These are phyloP conservation scores for Seladonia tumulorum DNA, from an alignment of 2,888 invertebrate species.

Conservation along the genomic window DNA sequence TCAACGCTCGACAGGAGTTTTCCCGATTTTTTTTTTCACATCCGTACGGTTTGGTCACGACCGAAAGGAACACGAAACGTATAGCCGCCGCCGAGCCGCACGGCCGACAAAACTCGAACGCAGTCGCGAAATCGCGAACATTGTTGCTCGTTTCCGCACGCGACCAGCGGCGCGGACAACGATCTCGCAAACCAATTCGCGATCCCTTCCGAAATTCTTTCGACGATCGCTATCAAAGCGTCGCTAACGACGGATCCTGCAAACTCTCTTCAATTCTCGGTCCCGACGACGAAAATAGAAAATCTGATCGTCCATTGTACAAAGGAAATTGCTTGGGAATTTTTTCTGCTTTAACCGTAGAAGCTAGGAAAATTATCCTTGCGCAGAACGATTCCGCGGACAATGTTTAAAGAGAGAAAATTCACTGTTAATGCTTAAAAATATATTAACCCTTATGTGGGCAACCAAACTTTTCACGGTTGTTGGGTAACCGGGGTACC, in stretches of 20 bases:
- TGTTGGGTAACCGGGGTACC: too few relatives aligned
- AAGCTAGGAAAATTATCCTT: too few relatives aligned
- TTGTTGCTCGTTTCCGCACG: constrained; percentile 6
- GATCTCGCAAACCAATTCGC: background rate
- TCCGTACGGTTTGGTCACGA: background rate
- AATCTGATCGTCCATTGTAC: background rate
- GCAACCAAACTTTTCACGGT: too few relatives aligned
- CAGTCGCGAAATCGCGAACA: constrained; percentile 11
- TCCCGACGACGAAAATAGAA: background rate
- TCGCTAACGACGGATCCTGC: constrained; percentile 17
- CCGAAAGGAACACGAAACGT: constrained; percentile 15
- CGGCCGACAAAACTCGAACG: background rate
- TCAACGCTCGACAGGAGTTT: constrained; percentile 6
- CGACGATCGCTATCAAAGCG: constrained; percentile 15
- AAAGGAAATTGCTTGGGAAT: background rate
- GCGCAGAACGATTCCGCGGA: too few relatives aligned
- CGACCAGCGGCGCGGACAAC: background rate
- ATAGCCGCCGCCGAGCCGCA: background rate
- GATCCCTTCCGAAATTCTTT: background rate
- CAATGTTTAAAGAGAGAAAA: too few relatives aligned
- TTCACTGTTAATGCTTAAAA: too few relatives aligned
- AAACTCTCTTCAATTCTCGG: background rate
- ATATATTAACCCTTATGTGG: too few relatives aligned
- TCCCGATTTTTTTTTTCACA: constrained; percentile 34
- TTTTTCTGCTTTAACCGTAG: too few relatives aligned